phyloP scores from a whole-genome alignment of 2,797 vertebrate species.

The Danio kyathit region DNA sequence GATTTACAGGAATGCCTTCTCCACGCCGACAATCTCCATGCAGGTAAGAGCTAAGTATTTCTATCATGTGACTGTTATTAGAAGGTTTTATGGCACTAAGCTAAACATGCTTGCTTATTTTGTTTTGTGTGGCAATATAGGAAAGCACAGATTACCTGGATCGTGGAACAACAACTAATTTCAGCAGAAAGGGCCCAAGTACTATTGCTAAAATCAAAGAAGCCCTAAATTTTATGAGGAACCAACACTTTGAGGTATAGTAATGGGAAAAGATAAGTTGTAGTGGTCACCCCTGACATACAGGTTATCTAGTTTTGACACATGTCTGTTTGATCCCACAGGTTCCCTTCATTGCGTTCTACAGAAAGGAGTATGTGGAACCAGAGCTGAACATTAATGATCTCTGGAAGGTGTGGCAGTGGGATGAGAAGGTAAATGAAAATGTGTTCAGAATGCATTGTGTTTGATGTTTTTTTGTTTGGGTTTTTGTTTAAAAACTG shows the following conservation, averaged over 20 bases:
- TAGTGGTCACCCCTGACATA: not conserved
- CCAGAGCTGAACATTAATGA: conserved; percentile 98
- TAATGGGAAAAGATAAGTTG: not conserved
- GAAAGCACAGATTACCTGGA: conserved; percentile 96
- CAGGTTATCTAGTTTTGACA: not conserved
- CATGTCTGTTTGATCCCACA: conserved; percentile 60
- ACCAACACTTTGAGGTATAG: conserved; percentile 97
- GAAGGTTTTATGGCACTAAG: not conserved
- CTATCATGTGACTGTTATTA: not conserved
- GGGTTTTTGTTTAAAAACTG: not conserved
- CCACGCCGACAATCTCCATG: conserved; percentile 95
- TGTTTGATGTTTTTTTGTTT: not conserved
- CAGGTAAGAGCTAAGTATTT: conserved; percentile 81
- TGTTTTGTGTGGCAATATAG: conserved; percentile 67
- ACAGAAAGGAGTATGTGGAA: conserved; percentile 98
- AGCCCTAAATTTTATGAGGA: conserved; percentile 98
- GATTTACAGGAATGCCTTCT: conserved; percentile 98
- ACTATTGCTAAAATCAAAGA: conserved; percentile 99
- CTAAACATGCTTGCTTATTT: not conserved
- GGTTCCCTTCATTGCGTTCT: conserved; percentile 99
- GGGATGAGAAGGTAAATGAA: conserved; percentile 95
- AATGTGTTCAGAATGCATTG: not conserved
- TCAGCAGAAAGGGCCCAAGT: conserved; percentile 95
- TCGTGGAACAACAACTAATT: conserved; percentile 91
- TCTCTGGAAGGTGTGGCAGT: conserved; percentile 98